Conservation (phyloP, 2,888 invertebrate genomes). For the Nezara viridula region DNA sequence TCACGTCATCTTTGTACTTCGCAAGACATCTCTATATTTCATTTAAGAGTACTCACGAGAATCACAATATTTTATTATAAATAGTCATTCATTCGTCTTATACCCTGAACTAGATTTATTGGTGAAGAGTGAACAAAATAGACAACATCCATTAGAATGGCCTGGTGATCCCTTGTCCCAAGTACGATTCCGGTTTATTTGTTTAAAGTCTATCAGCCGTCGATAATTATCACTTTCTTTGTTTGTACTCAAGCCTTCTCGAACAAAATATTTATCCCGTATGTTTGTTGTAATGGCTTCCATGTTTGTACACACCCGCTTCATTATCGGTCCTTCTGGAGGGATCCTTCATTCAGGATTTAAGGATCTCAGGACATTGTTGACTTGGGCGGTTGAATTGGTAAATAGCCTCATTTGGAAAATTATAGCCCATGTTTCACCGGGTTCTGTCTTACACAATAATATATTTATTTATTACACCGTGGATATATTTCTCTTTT, state of each 20-base stretch:
- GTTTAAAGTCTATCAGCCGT: background rate
- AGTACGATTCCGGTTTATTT: background rate
- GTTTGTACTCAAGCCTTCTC: background rate
- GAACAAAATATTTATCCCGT: background rate
- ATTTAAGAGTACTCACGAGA: no score
- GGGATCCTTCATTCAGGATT: background rate
- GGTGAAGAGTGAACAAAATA: background rate
- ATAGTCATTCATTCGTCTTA: no score
- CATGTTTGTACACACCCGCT: background rate
- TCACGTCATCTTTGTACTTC: no score
- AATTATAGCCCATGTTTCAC: no score
- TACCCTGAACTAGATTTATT: no score
- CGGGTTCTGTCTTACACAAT: no score
- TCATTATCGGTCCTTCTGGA: background rate
- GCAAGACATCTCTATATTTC: no score
- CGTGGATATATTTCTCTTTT: no score
- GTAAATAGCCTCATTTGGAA: background rate
- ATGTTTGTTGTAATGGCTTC: background rate
- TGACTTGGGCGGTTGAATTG: background rate
- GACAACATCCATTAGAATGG: background rate
- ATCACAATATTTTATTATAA: no score
- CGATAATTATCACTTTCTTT: constrained; percentile 3
- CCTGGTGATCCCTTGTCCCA: background rate
- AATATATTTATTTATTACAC: no score
- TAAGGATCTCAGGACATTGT: background rate